Evolutionary conservation across 2,888 invertebrate genomes (phyloP).

Genomic region (Pelosia muscerda): DNA sequence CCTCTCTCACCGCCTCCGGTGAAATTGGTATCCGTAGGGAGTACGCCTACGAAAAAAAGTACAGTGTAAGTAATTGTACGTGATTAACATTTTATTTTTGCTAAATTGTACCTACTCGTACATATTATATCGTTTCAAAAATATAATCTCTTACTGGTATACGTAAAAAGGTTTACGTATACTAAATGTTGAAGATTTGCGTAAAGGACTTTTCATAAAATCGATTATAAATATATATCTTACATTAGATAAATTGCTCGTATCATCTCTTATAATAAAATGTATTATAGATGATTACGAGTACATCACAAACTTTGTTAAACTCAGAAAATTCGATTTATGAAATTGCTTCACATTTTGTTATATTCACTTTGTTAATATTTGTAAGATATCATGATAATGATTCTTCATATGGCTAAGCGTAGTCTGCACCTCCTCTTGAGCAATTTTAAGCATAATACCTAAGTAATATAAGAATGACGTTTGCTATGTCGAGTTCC

Average conservation of each 20-base stretch:
- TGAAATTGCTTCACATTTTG: neutral
- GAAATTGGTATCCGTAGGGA: no score
- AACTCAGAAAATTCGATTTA: neutral
- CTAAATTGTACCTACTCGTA: no score
- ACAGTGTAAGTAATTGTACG: no score
- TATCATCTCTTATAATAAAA: constrained; percentile 1
- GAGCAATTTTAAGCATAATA: no score
- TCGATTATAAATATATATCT: neutral
- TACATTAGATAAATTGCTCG: constrained; percentile 4
- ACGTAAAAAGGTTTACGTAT: no score
- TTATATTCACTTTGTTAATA: neutral
- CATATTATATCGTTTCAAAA: neutral
- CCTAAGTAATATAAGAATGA: constrained; percentile 2
- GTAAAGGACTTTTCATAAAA: neutral
- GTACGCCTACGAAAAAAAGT: no score
- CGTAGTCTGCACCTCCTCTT: no score
- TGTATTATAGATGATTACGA: neutral
- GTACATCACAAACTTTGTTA: neutral
- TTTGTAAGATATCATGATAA: neutral
- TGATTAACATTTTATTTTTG: no score
- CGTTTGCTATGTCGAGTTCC: constrained; percentile 14
- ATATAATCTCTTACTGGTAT: neutral
- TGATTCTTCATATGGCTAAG: no score
- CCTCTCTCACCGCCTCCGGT: no score
- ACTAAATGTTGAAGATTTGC: no score